Percentiles rank a stretch among this genome's conserved stretches.
Evolutionary conservation across 2,113 vertebrate genomes (phyloP).

Genomic region (Choloepus hoffmanni): DNA sequence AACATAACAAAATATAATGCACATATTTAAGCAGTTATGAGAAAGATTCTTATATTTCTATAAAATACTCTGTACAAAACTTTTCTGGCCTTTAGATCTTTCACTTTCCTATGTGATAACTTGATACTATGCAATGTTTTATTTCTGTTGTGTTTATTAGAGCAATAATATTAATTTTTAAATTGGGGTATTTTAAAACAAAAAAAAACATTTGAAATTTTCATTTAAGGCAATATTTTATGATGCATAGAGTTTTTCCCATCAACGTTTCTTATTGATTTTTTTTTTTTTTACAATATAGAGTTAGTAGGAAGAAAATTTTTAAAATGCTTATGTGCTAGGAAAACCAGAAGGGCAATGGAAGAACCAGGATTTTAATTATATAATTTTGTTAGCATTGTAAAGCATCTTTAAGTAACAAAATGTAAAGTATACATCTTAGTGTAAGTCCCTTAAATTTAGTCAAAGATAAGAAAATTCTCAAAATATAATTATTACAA

Average conservation of each 20-base stretch:
- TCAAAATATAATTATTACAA: slow-evolving; percentile 46
- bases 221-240: slow-evolving; percentile 50
- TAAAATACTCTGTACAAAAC: neutral
- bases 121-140: neutral
- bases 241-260: neutral
- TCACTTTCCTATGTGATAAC: neutral
- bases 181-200: neutral
- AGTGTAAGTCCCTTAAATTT: slow-evolving; percentile 50
- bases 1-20: neutral
- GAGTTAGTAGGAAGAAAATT: neutral
- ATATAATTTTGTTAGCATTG: slow-evolving; percentile 31
- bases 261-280: neutral
- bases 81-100: neutral
- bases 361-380: slow-evolving; percentile 59
- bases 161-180: neutral
- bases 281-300: slow-evolving; percentile 5
- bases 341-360: slow-evolving; percentile 40
- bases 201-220: neutral
- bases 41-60: neutral
- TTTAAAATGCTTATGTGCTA: slow-evolving; percentile 25
- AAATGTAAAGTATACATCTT: neutral
- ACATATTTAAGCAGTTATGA: neutral
- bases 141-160: slow-evolving; percentile 25
- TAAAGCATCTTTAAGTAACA: slow-evolving; percentile 50
- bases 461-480: slow-evolving; percentile 12